Base-by-base conservation (phyloP, 2,113 vertebrate species). In the Axis porcinus region DNA sequence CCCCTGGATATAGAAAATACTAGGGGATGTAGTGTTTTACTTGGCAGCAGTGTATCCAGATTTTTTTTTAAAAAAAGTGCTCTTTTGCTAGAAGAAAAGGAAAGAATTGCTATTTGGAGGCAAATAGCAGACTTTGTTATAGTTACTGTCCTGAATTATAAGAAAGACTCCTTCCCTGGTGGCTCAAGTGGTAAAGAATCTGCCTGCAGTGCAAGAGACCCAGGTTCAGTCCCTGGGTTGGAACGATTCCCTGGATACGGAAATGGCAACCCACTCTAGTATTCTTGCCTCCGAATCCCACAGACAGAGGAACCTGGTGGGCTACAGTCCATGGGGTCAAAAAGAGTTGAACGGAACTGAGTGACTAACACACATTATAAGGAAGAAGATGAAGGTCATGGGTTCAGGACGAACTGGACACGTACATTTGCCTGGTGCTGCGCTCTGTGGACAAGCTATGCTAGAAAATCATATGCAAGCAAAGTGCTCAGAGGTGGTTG, bases 341-440 rank as follows among this genome's bases (percentile, higher is more conserved):
- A n/a, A 36, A 21, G 4, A 67, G 64, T 36, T 21, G 33, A 9
- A 67, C 1, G 0, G 4, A 5, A 12, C 19, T 36, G n/a, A 23
- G 36, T 36, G 64, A 23, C 67, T 36, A 36, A 36, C 19, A 23
- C 17, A 70, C 67, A 23, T 21, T 14, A n/a, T 23, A 67, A 27
- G 36, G 14, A 92, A 43, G 58, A 83, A 43, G 13, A 28, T 57
- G 36, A 45, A 58, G 70, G 52, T 40, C 52, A 16, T 6, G 36
- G 28, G 36, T 23, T 33, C 40, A 45, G 52, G 7, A 58, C 5
- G 19, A 58, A n/a, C 28, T 13, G n/a, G 16, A 30, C 16, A 21
- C 50, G 19, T 25, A 4, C n/a, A 0, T 43, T 25, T 2, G 16
- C 36, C 64, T 7, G 33, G 10, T 17, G 86, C 86, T 19, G 86